Percentiles rank a stretch among this genome's conserved stretches.
Conservation (phyloP, 2,113 vertebrate genomes). For the Chionomys nivalis region DNA sequence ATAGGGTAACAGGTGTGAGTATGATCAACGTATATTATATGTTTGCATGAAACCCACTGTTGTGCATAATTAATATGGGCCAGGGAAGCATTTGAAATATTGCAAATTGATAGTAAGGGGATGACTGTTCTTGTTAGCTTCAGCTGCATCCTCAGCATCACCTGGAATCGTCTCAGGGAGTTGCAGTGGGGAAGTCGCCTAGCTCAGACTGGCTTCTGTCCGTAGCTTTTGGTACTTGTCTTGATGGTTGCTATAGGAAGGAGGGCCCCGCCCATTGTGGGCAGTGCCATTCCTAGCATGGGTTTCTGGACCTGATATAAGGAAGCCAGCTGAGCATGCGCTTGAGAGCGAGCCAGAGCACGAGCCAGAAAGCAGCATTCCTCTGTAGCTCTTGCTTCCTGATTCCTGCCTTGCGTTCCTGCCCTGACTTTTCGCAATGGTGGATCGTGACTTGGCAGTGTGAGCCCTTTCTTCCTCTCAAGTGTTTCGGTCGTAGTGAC, state of each 20-base stretch:
- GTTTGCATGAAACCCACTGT: not conserved
- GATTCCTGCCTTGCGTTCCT: not conserved
- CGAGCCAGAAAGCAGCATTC: not conserved
- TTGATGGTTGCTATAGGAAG: not conserved
- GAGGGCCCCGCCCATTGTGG: not conserved
- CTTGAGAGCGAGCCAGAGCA: not conserved
- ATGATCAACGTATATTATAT: not conserved
- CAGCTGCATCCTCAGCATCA: not conserved
- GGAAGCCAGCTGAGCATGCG: not conserved
- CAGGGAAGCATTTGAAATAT: not conserved
- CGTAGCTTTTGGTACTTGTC: not conserved
- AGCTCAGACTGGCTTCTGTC: not conserved
- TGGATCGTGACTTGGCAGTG: not conserved
- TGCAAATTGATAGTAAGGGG: not conserved
- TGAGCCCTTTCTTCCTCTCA: not conserved
- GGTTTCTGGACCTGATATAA: not conserved
- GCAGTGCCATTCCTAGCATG: no score
- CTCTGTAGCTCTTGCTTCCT: not conserved
- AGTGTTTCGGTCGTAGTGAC: not conserved
- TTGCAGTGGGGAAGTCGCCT: not conserved
- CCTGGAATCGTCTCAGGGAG: not conserved
- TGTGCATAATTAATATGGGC: not conserved
- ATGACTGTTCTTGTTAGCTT: not conserved
- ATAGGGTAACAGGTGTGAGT: not conserved
- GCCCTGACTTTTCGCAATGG: no score